Evolutionary conservation across 2,797 vertebrate genomes (phyloP).

Genomic region (Bufotes viridis): DNA sequence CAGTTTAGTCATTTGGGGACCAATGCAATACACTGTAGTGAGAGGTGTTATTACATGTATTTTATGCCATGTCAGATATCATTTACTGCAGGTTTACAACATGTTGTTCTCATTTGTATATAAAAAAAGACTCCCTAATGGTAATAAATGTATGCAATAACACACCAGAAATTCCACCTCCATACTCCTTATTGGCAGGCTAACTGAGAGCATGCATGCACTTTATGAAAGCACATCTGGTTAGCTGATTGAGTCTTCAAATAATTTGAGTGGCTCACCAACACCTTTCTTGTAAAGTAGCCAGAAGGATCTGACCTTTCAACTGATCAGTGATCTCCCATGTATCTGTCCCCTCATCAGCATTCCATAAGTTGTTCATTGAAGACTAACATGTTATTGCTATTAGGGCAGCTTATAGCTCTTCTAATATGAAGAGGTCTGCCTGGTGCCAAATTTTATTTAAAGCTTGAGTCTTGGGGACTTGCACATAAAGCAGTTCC

Average conservation of each 20-base stretch:
- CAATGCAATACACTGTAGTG: neutral
- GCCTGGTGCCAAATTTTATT: neutral
- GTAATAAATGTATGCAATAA: neutral
- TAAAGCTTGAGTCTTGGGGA: neutral
- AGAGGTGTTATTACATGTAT: no score
- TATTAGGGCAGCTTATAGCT: neutral
- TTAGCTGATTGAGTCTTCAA: no score
- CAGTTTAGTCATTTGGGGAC: neutral
- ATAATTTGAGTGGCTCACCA: neutral
- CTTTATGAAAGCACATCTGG: neutral
- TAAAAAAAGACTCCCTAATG: neutral
- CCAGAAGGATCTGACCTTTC: neutral
- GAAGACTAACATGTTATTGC: neutral
- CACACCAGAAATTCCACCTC: neutral
- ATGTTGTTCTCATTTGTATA: no score
- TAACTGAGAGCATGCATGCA: neutral
- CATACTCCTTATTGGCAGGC: neutral
- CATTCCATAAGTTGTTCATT: neutral
- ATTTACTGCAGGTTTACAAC: no score
- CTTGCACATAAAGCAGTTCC: neutral
- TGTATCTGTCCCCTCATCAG: neutral
- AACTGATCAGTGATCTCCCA: neutral
- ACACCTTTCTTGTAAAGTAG: neutral
- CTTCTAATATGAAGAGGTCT: neutral
- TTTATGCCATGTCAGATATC: no score